These are phyloP conservation scores for Phaethon lepturus DNA, from an alignment of 2,113 vertebrate genomes.

Conservation along the genomic window DNA sequence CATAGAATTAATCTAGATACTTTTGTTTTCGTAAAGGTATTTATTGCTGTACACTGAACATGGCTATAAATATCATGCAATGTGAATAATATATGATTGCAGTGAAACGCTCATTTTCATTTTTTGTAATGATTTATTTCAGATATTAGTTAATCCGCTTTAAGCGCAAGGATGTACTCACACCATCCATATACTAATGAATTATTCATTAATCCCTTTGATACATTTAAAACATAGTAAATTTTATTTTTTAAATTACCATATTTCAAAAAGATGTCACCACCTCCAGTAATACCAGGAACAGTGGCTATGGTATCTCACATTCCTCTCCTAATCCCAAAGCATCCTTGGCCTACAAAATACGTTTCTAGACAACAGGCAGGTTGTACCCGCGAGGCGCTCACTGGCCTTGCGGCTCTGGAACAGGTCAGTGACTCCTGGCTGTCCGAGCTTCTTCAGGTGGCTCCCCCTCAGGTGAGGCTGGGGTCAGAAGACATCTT, in stretches of 20 bases:
- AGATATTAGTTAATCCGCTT: background rate
- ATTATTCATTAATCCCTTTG: background rate
- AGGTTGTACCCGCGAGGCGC: background rate
- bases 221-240: background rate
- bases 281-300: background rate
- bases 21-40: background rate
- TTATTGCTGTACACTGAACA: background rate
- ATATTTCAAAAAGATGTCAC: background rate
- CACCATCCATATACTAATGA: background rate
- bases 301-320: background rate
- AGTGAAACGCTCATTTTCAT: background rate
- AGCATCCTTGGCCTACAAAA: background rate
- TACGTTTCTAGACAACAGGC: background rate
- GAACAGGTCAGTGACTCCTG: background rate
- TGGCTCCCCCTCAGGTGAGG: fast-evolving
- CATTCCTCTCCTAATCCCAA: background rate
- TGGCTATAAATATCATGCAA: background rate
- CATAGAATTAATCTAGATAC: background rate
- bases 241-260: background rate
- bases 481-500: background rate
- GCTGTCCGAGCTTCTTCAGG: background rate
- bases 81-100: background rate
- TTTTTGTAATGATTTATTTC: constrained; percentile 1
- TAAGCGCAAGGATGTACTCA: background rate
- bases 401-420: background rate